Percentiles rank a stretch among this genome's conserved stretches.
Conservation (phyloP, 2,113 vertebrate species). For the Oceanodroma tethys region DNA sequence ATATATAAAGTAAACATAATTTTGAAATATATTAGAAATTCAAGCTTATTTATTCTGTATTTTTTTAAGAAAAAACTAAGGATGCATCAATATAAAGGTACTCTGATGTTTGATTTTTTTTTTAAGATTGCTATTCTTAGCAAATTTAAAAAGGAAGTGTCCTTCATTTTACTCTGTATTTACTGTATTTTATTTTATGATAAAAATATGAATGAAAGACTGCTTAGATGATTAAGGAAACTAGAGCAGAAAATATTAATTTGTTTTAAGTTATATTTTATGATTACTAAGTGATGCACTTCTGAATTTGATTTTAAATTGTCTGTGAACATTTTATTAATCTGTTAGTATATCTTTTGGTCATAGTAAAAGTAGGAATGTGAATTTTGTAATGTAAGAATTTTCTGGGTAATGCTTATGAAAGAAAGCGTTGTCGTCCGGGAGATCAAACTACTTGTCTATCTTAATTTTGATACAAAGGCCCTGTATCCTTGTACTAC, state of each 20-base stretch:
- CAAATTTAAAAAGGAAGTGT: background rate
- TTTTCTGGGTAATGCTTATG: background rate
- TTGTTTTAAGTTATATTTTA: background rate
- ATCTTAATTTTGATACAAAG: background rate
- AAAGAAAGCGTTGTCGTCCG: background rate
- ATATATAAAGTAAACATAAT: background rate
- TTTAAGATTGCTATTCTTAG: background rate
- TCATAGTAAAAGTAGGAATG: background rate
- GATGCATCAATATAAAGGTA: background rate
- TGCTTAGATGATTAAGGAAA: background rate
- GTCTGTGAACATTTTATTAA: background rate
- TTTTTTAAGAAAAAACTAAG: background rate
- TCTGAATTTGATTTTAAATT: background rate
- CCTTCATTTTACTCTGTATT: background rate
- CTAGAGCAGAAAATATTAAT: background rate
- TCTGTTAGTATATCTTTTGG: background rate
- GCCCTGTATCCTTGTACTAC: background rate
- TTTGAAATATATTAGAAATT: background rate
- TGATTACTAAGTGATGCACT: background rate
- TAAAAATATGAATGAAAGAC: background rate
- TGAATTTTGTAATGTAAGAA: background rate
- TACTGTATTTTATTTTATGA: background rate
- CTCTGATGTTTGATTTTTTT: background rate
- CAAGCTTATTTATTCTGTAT: background rate
- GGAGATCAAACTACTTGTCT: background rate